Evolutionary conservation across 2,113 vertebrate genomes (phyloP).

Genomic region (Paramormyrops kingsleyae): DNA sequence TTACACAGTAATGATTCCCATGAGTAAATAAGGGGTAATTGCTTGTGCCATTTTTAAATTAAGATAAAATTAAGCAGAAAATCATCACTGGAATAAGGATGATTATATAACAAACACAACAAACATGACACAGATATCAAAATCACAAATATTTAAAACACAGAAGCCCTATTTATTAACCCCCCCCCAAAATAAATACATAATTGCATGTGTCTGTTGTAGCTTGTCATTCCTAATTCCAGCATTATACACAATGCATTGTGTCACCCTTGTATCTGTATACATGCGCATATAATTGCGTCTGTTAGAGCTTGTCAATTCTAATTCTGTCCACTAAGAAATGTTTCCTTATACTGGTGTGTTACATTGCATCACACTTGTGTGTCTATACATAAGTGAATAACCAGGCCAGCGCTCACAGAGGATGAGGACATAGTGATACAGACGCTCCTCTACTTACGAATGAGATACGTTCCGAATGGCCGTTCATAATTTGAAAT

Average conservation of each 20-base stretch:
- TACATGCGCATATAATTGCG: not conserved
- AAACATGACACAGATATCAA: not conserved
- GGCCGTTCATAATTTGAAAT: no score
- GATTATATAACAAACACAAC: not conserved
- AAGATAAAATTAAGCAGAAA: not conserved
- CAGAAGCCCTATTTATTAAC: not conserved
- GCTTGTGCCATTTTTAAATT: not conserved
- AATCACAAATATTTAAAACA: not conserved
- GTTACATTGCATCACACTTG: not conserved
- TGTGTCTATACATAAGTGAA: not conserved
- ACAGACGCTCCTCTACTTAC: no score
- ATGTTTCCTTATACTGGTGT: not conserved
- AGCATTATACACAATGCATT: not conserved
- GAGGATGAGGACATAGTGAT: not conserved
- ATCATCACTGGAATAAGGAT: not conserved
- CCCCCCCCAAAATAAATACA: not conserved
- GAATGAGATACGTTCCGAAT: no score
- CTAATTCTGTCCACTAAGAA: not conserved
- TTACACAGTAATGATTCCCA: not conserved
- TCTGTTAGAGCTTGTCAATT: not conserved
- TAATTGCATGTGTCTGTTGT: not conserved
- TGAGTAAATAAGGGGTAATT: not conserved
- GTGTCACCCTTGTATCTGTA: not conserved
- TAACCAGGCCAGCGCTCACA: not conserved
- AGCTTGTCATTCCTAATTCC: not conserved